These are phyloP conservation scores for Cydia pomonella DNA, from an alignment of 1,140 invertebrate species.

Conservation along the genomic window DNA sequence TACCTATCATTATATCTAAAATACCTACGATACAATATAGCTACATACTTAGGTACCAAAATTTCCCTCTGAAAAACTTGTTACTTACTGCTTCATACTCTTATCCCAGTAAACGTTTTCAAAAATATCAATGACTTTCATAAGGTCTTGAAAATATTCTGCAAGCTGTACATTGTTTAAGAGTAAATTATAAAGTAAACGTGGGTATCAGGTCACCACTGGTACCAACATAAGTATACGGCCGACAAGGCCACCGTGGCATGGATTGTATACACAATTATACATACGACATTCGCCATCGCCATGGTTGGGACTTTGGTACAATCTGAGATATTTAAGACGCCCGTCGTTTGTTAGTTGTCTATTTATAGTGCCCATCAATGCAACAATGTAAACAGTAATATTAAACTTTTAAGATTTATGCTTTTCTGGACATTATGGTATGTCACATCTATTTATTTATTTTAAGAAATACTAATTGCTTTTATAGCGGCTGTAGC, in stretches of 20 bases:
- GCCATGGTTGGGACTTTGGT: background rate
- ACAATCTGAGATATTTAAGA: background rate
- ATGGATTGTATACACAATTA: background rate
- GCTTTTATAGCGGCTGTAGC: background rate
- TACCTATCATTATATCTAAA: too few species aligned
- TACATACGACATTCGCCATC: conserved; percentile 7
- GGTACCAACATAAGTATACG: background rate
- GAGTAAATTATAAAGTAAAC: conserved; percentile 7
- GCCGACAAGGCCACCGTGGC: conserved; percentile 9
- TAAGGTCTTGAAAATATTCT: too few species aligned
- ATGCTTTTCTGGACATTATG: background rate
- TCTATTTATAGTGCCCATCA: background rate
- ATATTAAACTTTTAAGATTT: background rate
- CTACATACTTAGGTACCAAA: too few species aligned
- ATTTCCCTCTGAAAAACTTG: too few species aligned
- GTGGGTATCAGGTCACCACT: conserved; percentile 11
- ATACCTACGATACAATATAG: too few species aligned
- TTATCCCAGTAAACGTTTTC: too few species aligned
- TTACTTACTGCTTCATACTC: too few species aligned
- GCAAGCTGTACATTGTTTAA: background rate
- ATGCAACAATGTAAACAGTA: background rate
- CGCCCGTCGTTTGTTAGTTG: background rate
- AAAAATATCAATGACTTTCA: too few species aligned
- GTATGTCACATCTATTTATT: background rate
- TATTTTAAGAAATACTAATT: background rate